Evolutionary conservation across 2,113 vertebrate genomes (phyloP).

Genomic region (Eptatretus burgeri): DNA sequence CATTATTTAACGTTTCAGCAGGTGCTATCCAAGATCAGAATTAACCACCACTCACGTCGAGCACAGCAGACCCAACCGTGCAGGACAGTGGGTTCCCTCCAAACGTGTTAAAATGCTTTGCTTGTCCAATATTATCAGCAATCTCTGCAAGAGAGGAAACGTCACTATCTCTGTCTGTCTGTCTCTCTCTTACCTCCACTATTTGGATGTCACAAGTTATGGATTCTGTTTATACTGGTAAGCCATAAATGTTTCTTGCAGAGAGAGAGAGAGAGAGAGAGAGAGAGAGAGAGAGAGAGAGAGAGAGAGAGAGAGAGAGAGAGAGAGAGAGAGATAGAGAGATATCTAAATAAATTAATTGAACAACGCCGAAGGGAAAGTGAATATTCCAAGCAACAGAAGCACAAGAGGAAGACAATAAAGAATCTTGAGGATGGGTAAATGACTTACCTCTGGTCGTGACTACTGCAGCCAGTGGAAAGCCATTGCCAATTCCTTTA

Average conservation of each 20-base stretch:
- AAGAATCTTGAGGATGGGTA: too few relatives aligned
- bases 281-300: too few relatives aligned
- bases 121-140: constrained; percentile 24
- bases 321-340: too few relatives aligned
- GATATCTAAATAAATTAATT: too few relatives aligned
- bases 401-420: too few relatives aligned
- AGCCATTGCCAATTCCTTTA: constrained; percentile 83
- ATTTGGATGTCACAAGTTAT: too few relatives aligned
- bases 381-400: too few relatives aligned
- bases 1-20: background rate
- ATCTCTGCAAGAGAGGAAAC: constrained; percentile 26
- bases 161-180: background rate
- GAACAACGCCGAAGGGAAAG: too few relatives aligned
- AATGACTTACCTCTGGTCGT: constrained; percentile 36
- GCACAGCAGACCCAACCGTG: constrained; percentile 33
- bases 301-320: too few relatives aligned
- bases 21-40: background rate
- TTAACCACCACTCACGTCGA: constrained; percentile 27
- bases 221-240: too few relatives aligned
- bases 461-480: constrained; percentile 68
- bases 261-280: too few relatives aligned
- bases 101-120: constrained; percentile 47
- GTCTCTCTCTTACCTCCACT: background rate
- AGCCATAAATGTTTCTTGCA: too few relatives aligned
- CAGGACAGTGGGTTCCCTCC: constrained; percentile 55